A percentile compares a stretch with the other conserved stretches of the same genome.
These are phyloP conservation scores for Littorina saxatilis DNA, from an alignment of 1,140 invertebrate species.

Conservation along the genomic window DNA sequence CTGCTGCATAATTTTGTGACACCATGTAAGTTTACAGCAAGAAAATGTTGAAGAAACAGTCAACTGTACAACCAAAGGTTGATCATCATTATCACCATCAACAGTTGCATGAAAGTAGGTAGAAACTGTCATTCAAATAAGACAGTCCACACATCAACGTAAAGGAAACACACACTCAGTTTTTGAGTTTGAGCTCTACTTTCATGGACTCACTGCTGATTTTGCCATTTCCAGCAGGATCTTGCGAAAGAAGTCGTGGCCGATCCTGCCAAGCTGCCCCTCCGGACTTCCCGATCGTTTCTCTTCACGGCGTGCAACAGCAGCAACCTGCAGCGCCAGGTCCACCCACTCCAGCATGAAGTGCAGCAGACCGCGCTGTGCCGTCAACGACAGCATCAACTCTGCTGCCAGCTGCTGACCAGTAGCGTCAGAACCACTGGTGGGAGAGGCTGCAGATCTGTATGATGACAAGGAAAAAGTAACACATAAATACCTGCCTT, in stretches of 20 bases:
- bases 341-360: slow-evolving; percentile 83
- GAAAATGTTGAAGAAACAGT: too few species aligned
- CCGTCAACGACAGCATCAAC: slow-evolving; percentile 79
- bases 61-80: too few species aligned
- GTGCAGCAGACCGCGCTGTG: slow-evolving; percentile 81
- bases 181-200: too few species aligned
- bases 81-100: too few species aligned
- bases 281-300: slow-evolving; percentile 23
- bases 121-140: too few species aligned
- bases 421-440: slow-evolving; percentile 77
- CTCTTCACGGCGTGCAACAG: slow-evolving; percentile 47
- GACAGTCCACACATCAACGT: too few species aligned
- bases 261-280: slow-evolving; percentile 56
- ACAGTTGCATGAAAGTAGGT: too few species aligned
- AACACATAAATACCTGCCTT: neutral
- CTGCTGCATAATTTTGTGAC: too few species aligned
- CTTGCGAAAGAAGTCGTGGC: slow-evolving; percentile 61
- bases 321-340: slow-evolving; percentile 75
- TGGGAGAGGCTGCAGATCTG: slow-evolving; percentile 77
- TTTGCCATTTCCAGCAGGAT: slow-evolving; percentile 69
- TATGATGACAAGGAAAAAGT: neutral
- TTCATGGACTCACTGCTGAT: slow-evolving; percentile 65
- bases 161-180: too few species aligned
- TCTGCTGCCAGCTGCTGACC: slow-evolving; percentile 79
- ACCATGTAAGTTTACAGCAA: too few species aligned